These are phyloP conservation scores for Pseudochaenichthys georgianus DNA, from an alignment of 2,797 vertebrate species.

Conservation along the genomic window DNA sequence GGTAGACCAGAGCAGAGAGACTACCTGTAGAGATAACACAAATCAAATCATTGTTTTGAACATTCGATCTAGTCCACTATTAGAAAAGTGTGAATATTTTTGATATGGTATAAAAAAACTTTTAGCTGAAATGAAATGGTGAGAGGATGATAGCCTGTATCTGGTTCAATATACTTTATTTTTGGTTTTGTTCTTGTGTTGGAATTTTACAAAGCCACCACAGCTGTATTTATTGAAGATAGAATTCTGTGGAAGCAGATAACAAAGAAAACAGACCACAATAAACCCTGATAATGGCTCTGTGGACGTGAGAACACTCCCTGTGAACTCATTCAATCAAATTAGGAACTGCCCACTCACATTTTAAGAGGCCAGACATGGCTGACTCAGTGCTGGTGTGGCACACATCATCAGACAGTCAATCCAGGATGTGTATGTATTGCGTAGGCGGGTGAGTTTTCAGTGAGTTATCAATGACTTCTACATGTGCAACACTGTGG, in stretches of 20 bases:
- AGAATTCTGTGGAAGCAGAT: slow-evolving; percentile 8
- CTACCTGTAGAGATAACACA: slow-evolving; percentile 83
- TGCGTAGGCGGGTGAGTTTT: neutral
- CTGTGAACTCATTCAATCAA: slow-evolving; percentile 24
- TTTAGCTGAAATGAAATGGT: neutral
- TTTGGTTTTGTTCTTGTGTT: neutral
- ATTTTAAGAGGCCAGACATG: slow-evolving; percentile 30
- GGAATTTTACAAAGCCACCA: neutral
- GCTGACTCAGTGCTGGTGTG: slow-evolving; percentile 48
- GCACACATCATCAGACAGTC: neutral
- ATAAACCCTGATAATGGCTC: neutral
- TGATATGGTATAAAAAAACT: neutral
- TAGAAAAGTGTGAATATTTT: neutral
- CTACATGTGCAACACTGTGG: neutral
- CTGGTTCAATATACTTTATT: neutral
- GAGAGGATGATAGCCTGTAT: neutral
- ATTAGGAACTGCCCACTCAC: slow-evolving; percentile 13
- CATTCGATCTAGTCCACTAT: neutral
- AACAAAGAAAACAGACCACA: neutral
- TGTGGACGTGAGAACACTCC: slow-evolving; percentile 37
- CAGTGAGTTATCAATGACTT: neutral
- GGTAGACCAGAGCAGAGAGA: slow-evolving; percentile 93
- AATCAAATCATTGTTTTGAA: neutral
- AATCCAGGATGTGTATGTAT: neutral
- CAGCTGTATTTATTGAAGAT: neutral